phyloP scores from a whole-genome alignment of 2,888 invertebrate genomes.

The Galeruca laticollis region DNA sequence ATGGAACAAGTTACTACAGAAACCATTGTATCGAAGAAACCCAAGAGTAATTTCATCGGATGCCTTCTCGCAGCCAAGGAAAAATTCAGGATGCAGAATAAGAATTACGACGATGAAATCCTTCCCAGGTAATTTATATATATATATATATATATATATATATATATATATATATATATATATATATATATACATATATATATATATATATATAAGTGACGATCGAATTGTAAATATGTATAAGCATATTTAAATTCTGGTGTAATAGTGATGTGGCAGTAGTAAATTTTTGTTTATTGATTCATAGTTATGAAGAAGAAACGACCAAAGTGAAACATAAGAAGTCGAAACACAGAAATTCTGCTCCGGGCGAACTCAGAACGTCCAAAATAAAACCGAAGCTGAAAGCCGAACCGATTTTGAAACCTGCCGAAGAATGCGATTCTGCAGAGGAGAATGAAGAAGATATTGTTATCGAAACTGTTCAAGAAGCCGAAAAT shows the following conservation, averaged over 20 bases:
- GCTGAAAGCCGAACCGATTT: slow-evolving; percentile 78
- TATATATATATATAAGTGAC: too few species aligned
- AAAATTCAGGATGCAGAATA: slow-evolving; percentile 69
- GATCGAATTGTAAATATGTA: too few species aligned
- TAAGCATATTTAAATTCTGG: too few species aligned
- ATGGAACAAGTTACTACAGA: slow-evolving; percentile 75
- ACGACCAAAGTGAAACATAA: slow-evolving; percentile 54
- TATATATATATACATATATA: too few species aligned
- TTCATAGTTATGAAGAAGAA: slow-evolving; percentile 67
- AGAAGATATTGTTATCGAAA: slow-evolving; percentile 41
- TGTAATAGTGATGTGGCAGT: too few species aligned
- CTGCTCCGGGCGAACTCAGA: slow-evolving; percentile 54
- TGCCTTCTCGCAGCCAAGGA: slow-evolving; percentile 76
- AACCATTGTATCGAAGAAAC: slow-evolving; percentile 86
- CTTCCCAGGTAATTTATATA: slow-evolving; percentile 62
- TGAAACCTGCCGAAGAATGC: slow-evolving; percentile 70
- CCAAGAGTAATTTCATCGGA: slow-evolving; percentile 76
- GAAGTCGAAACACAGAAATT: slow-evolving; percentile 57
- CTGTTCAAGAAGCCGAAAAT: slow-evolving; percentile 26
- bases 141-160: neutral
- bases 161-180: too few species aligned
- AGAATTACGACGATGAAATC: slow-evolving; percentile 67
- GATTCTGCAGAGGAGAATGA: slow-evolving; percentile 47
- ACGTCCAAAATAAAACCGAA: slow-evolving; percentile 78
- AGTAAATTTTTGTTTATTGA: slow-evolving; percentile 47